Conservation (phyloP, 2,113 vertebrate genomes). For the Origma solitaria region DNA sequence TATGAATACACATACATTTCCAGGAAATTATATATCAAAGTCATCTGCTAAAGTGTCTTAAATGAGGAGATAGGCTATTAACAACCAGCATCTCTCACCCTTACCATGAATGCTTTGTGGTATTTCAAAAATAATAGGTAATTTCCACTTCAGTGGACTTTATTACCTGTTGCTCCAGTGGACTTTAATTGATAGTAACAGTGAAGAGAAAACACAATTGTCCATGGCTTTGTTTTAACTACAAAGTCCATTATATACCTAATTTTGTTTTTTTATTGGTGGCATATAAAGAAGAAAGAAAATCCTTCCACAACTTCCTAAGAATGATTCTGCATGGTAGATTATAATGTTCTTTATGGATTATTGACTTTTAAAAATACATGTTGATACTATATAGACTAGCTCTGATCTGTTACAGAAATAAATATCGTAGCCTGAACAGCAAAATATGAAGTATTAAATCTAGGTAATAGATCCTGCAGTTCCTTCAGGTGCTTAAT, state of each 20-base stretch:
- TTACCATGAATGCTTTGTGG: not conserved
- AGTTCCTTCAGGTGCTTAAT: slow-evolving; percentile 45
- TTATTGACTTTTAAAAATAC: slow-evolving; percentile 56
- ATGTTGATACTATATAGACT: slow-evolving; percentile 18
- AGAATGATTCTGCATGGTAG: not conserved
- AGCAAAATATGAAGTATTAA: slow-evolving; percentile 46
- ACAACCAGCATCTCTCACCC: not conserved
- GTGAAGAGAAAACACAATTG: not conserved
- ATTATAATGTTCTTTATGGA: not conserved
- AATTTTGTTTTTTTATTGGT: slow-evolving; percentile 13
- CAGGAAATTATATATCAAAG: not conserved
- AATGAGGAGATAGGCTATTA: not conserved
- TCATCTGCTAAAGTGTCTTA: not conserved
- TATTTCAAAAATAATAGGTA: not conserved
- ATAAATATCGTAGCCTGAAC: not conserved
- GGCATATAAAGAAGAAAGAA: not conserved
- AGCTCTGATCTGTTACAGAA: slow-evolving; percentile 27
- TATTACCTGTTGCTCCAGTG: slow-evolving; percentile 3
- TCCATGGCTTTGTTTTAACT: not conserved
- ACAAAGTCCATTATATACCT: not conserved
- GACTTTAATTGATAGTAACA: slow-evolving; percentile 3
- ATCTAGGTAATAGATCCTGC: slow-evolving; percentile 35
- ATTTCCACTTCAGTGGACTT: not conserved
- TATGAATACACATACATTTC: not conserved
- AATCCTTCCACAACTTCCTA: not conserved